These are phyloP conservation scores for Marasmarcha lunaedactyla DNA, from an alignment of 2,888 invertebrate species.

Conservation along the genomic window DNA sequence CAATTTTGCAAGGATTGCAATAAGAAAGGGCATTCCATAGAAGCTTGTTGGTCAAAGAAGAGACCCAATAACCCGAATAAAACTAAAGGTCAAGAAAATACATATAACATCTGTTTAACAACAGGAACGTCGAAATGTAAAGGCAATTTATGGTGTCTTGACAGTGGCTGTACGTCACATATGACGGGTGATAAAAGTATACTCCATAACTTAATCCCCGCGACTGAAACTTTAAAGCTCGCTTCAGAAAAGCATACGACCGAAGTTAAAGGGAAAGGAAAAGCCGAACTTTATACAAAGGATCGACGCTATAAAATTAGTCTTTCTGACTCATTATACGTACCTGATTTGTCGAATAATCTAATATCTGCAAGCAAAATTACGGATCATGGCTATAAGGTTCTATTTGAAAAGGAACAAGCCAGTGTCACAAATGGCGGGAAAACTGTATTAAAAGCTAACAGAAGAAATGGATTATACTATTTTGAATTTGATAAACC, in stretches of 20 bases:
- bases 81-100: not conserved
- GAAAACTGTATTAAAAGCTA: constrained; percentile 2
- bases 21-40: constrained; percentile 1
- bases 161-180: constrained; percentile 11
- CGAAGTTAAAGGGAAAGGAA: constrained; percentile 1
- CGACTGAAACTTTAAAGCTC: not conserved
- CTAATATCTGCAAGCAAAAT: constrained; percentile 7
- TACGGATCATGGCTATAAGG: constrained; percentile 3
- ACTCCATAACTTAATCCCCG: not conserved
- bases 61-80: not conserved
- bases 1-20: not conserved
- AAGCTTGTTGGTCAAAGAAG: not conserved
- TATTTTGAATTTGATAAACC: constrained; percentile 2
- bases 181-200: constrained; percentile 2
- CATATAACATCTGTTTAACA: not conserved
- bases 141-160: constrained; percentile 10
- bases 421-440: not conserved
- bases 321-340: constrained; percentile 2
- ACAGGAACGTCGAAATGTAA: constrained; percentile 19
- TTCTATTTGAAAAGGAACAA: constrained; percentile 3
- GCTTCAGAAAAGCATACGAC: not conserved
- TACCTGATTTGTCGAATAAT: constrained; percentile 4
- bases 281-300: not conserved
- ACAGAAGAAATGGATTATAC: constrained; percentile 3
- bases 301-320: not conserved